phyloP scores from a whole-genome alignment of 2,888 invertebrate genomes.

The Spisula subtruncata region DNA sequence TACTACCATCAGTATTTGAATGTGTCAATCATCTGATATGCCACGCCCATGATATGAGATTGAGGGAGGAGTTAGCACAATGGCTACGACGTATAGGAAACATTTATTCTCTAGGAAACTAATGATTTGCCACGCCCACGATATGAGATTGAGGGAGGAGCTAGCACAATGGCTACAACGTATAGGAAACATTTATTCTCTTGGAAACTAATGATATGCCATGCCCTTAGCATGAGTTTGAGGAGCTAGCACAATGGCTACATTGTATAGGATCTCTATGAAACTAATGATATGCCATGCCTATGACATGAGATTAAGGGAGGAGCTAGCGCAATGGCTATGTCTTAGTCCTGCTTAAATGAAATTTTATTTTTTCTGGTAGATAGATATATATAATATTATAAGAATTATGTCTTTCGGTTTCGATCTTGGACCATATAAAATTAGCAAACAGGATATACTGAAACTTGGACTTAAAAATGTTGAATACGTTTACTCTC shows the following conservation, averaged over 20 bases:
- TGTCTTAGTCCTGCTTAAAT: too few species aligned
- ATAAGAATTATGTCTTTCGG: too few species aligned
- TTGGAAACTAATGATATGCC: conserved; percentile 1
- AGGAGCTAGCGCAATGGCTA: conserved; percentile 90
- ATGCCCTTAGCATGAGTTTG: conserved; percentile 89
- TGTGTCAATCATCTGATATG: conserved; percentile 90
- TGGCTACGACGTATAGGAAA: conserved; percentile 89
- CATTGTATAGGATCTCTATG: conserved; percentile 88
- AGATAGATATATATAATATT: too few species aligned
- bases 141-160: conserved; percentile 89
- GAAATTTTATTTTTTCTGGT: too few species aligned
- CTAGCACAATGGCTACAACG: conserved; percentile 90
- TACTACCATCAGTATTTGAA: conserved; percentile 90
- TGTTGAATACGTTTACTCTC: too few species aligned
- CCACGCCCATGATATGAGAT: conserved; percentile 89
- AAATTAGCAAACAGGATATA: too few species aligned
- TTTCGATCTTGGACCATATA: too few species aligned
- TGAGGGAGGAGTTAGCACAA: conserved; percentile 89
- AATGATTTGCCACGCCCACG: conserved; percentile 86
- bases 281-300: conserved; percentile 80
- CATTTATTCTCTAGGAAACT: conserved; percentile 49
- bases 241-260: conserved; percentile 89
- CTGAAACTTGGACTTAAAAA: too few species aligned
- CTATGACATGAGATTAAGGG: conserved; percentile 89
- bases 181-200: conserved; percentile 83